phyloP scores from a whole-genome alignment of 1,140 invertebrate species.

The Drosophila lacteicornis region DNA sequence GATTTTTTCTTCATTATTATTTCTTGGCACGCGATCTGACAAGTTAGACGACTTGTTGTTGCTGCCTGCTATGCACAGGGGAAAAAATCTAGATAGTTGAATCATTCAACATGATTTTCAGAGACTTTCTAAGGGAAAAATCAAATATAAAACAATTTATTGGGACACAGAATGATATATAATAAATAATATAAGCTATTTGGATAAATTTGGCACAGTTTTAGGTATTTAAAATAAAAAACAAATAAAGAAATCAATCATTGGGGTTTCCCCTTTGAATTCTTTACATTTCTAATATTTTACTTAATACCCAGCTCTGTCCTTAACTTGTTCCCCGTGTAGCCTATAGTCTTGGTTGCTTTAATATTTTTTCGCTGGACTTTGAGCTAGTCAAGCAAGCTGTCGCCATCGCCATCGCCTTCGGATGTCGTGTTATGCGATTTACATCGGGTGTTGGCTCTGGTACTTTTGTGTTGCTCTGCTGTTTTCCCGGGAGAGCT shows the following conservation, averaged over 20 bases:
- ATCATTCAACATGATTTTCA: background rate
- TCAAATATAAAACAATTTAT: too few relatives aligned
- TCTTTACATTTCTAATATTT: background rate
- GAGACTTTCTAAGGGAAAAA: background rate
- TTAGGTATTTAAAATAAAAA: too few relatives aligned
- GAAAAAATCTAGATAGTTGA: background rate
- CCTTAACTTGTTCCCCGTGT: constrained; percentile 2
- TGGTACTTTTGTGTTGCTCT: constrained; percentile 30
- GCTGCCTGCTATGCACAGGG: constrained; percentile 7
- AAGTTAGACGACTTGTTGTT: constrained; percentile 68
- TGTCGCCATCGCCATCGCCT: constrained; percentile 72
- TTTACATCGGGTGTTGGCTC: constrained; percentile 67
- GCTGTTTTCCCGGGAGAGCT: constrained; percentile 33
- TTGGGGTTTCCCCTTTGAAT: background rate
- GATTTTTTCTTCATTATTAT: constrained; percentile 81
- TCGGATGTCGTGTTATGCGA: constrained; percentile 73
- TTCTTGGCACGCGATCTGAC: constrained; percentile 82
- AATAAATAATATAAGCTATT: too few relatives aligned
- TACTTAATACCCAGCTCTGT: background rate
- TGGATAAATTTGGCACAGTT: too few relatives aligned
- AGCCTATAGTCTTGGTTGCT: constrained; percentile 19
- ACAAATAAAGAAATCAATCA: too few relatives aligned
- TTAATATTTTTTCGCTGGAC: constrained; percentile 53
- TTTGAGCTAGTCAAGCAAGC: constrained; percentile 79
- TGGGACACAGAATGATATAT: too few relatives aligned